Percentiles rank a stretch among this genome's conserved stretches.
These are phyloP conservation scores for Phalangium opilio DNA, from an alignment of 2,888 invertebrate species.

Conservation along the genomic window DNA sequence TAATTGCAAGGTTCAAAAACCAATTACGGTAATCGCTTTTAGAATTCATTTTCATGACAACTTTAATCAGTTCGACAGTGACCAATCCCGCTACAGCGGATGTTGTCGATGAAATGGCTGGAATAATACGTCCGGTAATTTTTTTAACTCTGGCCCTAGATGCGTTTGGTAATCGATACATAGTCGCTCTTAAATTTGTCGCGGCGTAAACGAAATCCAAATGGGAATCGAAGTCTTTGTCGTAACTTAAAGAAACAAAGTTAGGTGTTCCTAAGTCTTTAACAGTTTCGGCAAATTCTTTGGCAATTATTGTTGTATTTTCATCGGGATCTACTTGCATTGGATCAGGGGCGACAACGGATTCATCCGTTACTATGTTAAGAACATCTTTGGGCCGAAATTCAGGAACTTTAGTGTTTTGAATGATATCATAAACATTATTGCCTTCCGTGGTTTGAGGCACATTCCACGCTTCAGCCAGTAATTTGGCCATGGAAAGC, in stretches of 20 bases:
- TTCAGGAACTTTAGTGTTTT: neutral
- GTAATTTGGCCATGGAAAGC: neutral
- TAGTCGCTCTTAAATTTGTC: conserved; percentile 28
- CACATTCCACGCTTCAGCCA: neutral
- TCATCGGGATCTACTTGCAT: conserved; percentile 8
- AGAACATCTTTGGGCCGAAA: neutral
- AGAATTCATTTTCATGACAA: neutral
- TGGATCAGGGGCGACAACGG: neutral
- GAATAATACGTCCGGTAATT: conserved; percentile 34
- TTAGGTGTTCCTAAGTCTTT: neutral
- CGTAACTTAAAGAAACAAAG: conserved; percentile 17
- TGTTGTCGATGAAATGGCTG: conserved; percentile 35
- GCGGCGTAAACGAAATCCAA: conserved; percentile 17
- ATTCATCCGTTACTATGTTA: neutral
- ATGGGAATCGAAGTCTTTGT: conserved; percentile 34
- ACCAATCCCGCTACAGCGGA: conserved; percentile 33
- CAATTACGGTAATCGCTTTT: neutral
- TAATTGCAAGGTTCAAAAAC: neutral
- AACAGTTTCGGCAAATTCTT: neutral
- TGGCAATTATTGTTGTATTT: neutral
- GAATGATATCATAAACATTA: neutral
- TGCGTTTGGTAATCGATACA: conserved; percentile 30
- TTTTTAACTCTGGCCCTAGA: conserved; percentile 26
- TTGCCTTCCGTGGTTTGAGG: neutral
- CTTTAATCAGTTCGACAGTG: conserved; percentile 8